Evolutionary conservation across 2,888 invertebrate genomes (phyloP).

Genomic region (Cantharis rufa): DNA sequence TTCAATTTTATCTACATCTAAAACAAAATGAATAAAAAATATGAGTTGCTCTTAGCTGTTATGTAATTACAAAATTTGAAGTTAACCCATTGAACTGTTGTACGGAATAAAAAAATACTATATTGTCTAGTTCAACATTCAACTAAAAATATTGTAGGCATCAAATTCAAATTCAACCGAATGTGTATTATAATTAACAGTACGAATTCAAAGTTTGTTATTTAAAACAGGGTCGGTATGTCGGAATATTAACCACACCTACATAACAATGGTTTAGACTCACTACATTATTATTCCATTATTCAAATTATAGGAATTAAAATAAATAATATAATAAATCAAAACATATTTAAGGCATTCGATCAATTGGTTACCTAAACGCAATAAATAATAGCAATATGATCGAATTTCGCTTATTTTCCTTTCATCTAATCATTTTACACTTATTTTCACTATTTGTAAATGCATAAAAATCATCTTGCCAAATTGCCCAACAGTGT

Average conservation of each 20-base stretch:
- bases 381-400: background rate
- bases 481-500: slow-evolving; percentile 34
- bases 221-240: background rate
- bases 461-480: slow-evolving; percentile 28
- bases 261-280: background rate
- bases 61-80: no score
- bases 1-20: background rate
- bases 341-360: background rate
- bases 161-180: no score
- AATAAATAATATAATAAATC: background rate
- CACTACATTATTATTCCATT: background rate
- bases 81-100: no score
- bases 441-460: slow-evolving; percentile 13
- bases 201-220: background rate
- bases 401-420: background rate
- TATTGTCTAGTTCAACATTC: background rate
- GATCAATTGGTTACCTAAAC: background rate
- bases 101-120: no score
- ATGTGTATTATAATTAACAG: no score
- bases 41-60: no score
- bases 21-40: no score
- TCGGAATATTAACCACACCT: background rate
- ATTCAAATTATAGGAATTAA: background rate
- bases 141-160: no score
- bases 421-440: background rate